phyloP scores from a whole-genome alignment of 2,113 vertebrate genomes.

The Platanista minor region DNA sequence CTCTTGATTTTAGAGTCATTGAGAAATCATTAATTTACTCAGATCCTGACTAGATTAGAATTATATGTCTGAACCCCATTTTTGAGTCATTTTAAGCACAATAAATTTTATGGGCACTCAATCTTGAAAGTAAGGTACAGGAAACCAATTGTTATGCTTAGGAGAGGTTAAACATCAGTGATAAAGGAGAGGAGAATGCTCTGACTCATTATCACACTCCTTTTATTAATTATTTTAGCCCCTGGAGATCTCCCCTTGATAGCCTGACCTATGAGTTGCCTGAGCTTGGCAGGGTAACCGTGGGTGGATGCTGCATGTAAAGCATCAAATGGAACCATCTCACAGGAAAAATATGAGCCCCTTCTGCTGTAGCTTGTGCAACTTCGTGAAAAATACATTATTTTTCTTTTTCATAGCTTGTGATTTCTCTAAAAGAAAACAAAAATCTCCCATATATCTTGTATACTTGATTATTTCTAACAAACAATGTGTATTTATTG shows the following conservation, averaged over 20 bases:
- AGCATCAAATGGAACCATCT: not conserved
- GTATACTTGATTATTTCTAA: conserved; percentile 13
- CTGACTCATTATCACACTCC: not conserved
- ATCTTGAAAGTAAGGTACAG: not conserved
- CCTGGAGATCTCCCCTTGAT: not conserved
- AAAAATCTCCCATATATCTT: not conserved
- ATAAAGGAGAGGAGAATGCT: not conserved
- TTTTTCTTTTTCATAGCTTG: not conserved
- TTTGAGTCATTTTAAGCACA: not conserved
- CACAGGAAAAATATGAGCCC: not conserved
- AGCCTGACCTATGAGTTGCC: not conserved
- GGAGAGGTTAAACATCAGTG: not conserved
- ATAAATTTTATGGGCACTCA: not conserved
- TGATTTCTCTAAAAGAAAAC: not conserved
- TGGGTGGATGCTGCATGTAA: not conserved
- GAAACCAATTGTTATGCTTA: not conserved
- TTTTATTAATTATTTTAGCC: not conserved
- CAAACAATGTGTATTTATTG: not conserved
- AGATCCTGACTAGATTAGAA: not conserved
- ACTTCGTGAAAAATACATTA: not conserved
- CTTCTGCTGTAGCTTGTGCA: not conserved
- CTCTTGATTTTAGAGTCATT: not conserved
- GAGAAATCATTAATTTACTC: not conserved
- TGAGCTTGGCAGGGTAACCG: not conserved
- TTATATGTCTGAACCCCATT: not conserved